Base-by-base conservation (phyloP, 2,888 invertebrate genomes). In the Brachyopa scutellaris region DNA sequence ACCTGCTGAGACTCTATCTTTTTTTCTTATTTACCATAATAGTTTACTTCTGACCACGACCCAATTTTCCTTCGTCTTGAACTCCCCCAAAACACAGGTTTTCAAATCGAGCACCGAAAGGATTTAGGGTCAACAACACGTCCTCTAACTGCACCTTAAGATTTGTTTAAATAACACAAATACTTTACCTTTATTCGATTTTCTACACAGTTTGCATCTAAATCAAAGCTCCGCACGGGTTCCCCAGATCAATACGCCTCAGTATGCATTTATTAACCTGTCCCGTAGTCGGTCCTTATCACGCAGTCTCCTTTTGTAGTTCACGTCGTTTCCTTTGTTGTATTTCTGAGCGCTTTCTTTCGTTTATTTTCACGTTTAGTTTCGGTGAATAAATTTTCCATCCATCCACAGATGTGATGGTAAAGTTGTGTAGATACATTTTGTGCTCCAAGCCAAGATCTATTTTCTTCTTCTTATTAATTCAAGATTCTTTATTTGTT, bases 41-140 rank as follows among this genome's bases (percentile, higher is more conserved):
- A 17, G 8, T 15, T 29, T 9, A 49, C 15, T 29, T 49, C n/a
- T 9, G 29, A 49, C 49, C 13, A 15, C 49, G 49, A 29, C 29
- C 49, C 29, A 49, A 15, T 49, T 49, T 8, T 2, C 8, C 4
- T 1, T 31, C 17, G 9, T 9, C 40, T n/a, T n/a, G n/a, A n/a
- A 42, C 19, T 17, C 17, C 17, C 8, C 17, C 0, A 1, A 40
- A n/a, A n/a, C 40, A 40, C 15, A 7, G 8, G 15, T 29, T 9
- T 29, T 13, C 2, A 9, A 9, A 26, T 3, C 4, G 15, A 15
- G 9, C 42, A 19, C 29, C 19, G 29, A 45, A 45, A 45, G 29
- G 59, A 61, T 31, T 45, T 29, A 61, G 31, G 45, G 61, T 45
- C 61, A 45, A 61, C 31, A 61, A 45, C 45, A 45, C 61, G 2